Evolutionary conservation across 2,888 invertebrate genomes (phyloP), one percentile per base, ranked within the genome.

Genomic region (Agriopis leucophaearia): DNA sequence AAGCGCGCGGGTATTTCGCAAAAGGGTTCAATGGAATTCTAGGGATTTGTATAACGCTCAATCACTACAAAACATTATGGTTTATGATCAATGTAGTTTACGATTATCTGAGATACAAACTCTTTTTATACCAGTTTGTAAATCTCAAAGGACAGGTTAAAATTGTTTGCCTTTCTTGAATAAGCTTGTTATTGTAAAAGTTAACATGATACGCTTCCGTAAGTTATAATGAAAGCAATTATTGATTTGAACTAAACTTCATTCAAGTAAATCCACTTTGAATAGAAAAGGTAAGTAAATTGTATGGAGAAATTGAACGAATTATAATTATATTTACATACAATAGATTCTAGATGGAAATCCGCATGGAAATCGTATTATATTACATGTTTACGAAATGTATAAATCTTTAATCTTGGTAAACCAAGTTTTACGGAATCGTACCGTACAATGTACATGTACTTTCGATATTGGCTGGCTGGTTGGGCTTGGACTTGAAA

Each of bases 11-110:
- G 83, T 77, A 71, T 79, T 86, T 82, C 80, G 83, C 82, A 79
- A 89, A 91, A 87, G 87, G 90, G 87, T 83, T 89, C 82, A 74
- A 69, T 74, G 77, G 75, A 75, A 77, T 90, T 89, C 91, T 79
- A 38, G 74, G 91, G 89, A 91, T 79, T 78, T 67, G 57, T 74
- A 70, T 66, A 82, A 77, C 77, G 73, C 71, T 77, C 69, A 66
- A 8, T 72, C 72, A 66, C 75, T 15, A 76, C 81, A 48, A 50
- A 35, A 81, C 76, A 58, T 71, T 72, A 79, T 76, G 71, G 45
- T 67, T 72, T 73, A 78, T 72, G 69, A 77, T 75, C 78, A 74
- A 73, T 72, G 72, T 75, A 81, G 75, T 84, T 83, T 79, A 82
- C 80, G 83, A 72, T 73, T 81, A 78, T 80, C 74, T 79, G 77